A percentile compares a stretch with the other conserved stretches of the same genome.
Conservation (phyloP, 2,797 vertebrate genomes). For the Ambastaia sidthimunki region DNA sequence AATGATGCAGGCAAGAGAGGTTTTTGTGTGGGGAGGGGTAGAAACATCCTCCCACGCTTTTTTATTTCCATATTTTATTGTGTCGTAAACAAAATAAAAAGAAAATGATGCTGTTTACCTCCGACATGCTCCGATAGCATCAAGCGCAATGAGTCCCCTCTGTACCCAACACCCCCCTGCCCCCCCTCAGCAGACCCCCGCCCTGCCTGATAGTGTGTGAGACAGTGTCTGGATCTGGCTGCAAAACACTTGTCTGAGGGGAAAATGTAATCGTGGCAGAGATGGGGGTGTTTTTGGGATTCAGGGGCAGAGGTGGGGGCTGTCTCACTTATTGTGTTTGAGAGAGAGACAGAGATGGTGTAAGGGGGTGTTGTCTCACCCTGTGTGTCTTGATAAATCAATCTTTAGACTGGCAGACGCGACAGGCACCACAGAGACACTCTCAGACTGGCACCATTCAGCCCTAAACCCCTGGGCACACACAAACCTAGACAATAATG, state of each 20-base stretch:
- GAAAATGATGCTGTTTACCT: conserved; percentile 43
- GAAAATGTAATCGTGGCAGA: conserved; percentile 18
- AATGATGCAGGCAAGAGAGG: conserved; percentile 39
- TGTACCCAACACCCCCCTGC: conserved; percentile 8
- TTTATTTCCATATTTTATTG: conserved; percentile 57
- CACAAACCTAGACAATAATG: conserved; percentile 35
- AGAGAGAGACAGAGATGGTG: conserved; percentile 21
- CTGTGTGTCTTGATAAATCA: conserved; percentile 49
- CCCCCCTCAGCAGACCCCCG: conserved; percentile 6
- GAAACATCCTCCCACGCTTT: conserved; percentile 26
- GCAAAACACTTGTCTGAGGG: conserved; percentile 45
- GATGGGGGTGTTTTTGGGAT: conserved; percentile 32
- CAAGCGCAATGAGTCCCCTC: conserved; percentile 34
- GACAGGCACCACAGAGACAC: conserved; percentile 21
- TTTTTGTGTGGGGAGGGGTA: conserved; percentile 27
- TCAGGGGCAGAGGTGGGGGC: not conserved
- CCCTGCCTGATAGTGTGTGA: conserved; percentile 31
- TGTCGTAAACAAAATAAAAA: conserved; percentile 47
- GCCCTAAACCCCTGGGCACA: conserved; percentile 17
- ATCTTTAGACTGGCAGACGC: conserved; percentile 35
- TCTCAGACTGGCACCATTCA: conserved; percentile 47
- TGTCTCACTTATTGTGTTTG: conserved; percentile 30
- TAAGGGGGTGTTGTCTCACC: conserved; percentile 33
- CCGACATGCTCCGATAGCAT: conserved; percentile 31
- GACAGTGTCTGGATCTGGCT: conserved; percentile 46